phyloP scores from a whole-genome alignment of 2,888 invertebrate species.

The Melangyna quadrimaculata region DNA sequence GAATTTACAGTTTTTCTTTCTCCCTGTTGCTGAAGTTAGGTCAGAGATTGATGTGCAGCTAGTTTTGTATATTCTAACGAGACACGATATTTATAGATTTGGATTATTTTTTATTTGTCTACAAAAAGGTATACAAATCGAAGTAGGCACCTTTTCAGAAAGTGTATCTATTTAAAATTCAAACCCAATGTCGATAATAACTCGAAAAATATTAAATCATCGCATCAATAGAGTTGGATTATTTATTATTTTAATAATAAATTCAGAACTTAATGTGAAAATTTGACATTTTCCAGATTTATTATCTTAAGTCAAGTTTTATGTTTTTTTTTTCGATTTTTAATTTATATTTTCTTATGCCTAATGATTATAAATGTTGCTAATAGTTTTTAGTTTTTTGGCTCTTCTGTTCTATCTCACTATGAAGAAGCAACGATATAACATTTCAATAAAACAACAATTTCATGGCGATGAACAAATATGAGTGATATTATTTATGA shows the following conservation, averaged over 20 bases:
- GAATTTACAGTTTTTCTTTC: constrained; percentile 24
- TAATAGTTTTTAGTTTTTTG: not conserved
- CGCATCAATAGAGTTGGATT: not conserved
- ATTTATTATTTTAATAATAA: constrained; percentile 11
- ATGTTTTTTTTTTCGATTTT: not conserved
- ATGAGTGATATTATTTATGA: constrained; percentile 19
- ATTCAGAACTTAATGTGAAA: constrained; percentile 1
- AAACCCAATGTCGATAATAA: not conserved
- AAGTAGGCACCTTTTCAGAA: not conserved
- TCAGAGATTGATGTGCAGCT: constrained; percentile 40
- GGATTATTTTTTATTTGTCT: not conserved
- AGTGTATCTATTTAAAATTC: not conserved
- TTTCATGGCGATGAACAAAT: not conserved
- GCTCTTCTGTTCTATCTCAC: not conserved
- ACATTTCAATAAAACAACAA: not conserved
- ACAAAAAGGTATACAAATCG: not conserved
- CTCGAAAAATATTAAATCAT: not conserved
- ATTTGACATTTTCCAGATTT: constrained; percentile 15
- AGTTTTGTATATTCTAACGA: constrained; percentile 9
- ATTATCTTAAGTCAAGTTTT: constrained; percentile 4
- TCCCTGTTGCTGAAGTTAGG: not conserved
- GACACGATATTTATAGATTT: not conserved
- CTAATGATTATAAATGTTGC: constrained; percentile 30
- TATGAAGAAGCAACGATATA: not conserved
- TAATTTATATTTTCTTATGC: not conserved